These are phyloP conservation scores for Heliconius congener DNA, from an alignment of 1,140 invertebrate species.

Conservation along the genomic window DNA sequence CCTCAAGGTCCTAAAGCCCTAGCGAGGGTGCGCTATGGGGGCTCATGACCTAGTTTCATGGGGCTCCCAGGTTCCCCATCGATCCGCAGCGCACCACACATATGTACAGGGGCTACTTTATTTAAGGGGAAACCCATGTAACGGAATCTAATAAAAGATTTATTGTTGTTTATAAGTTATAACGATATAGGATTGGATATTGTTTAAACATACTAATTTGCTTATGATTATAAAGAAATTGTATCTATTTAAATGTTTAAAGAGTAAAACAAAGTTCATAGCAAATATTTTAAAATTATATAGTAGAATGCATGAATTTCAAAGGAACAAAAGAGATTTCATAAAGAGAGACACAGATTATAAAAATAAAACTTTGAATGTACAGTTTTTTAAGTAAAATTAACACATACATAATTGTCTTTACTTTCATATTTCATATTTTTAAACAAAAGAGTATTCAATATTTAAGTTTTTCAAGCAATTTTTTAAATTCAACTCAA, in stretches of 20 bases:
- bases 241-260: too few relatives aligned
- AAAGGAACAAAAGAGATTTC: background rate
- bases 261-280: too few relatives aligned
- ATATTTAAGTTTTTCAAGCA: background rate
- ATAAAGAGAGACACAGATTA: background rate
- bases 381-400: background rate
- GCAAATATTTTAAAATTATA: too few relatives aligned
- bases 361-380: background rate
- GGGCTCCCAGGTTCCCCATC: slow-evolving; percentile 62
- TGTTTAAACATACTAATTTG: background rate
- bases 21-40: slow-evolving; percentile 58
- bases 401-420: background rate
- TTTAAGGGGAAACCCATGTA: slow-evolving; percentile 34
- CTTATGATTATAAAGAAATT: too few relatives aligned
- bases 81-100: slow-evolving; percentile 56
- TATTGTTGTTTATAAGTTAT: slow-evolving; percentile 19
- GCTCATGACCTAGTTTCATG: slow-evolving; percentile 66
- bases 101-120: slow-evolving; percentile 32
- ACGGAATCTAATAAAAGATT: slow-evolving; percentile 34
- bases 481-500: slow-evolving; percentile 9
- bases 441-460: background rate
- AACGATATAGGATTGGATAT: slow-evolving; percentile 1
- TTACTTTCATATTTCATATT: slow-evolving; percentile 1
- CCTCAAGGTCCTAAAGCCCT: slow-evolving; percentile 54
- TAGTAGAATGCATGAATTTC: too few relatives aligned